Conservation (phyloP, 2,797 vertebrate genomes). For the Dipus sagitta region DNA sequence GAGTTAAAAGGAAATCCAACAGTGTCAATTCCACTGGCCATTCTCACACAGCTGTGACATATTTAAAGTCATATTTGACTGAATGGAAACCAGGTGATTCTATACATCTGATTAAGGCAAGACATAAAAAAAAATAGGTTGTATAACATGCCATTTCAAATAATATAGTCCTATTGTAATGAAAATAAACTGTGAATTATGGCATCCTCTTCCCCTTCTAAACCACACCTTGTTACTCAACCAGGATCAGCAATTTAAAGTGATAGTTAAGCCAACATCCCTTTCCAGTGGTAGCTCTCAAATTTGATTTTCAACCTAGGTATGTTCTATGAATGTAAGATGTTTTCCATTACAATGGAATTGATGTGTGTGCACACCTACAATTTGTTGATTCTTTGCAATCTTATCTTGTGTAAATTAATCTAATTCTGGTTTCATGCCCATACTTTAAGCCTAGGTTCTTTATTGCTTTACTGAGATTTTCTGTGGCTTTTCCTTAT, state of each 20-base stretch:
- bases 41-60: neutral
- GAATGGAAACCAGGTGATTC: neutral
- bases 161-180: neutral
- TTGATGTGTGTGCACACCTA: neutral
- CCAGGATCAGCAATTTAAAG: neutral
- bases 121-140: conserved; percentile 21
- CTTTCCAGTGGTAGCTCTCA: neutral
- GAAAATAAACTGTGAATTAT: neutral
- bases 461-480: neutral
- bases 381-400: neutral
- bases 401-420: neutral
- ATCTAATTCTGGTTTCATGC: neutral
- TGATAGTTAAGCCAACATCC: neutral
- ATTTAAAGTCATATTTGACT: conserved; percentile 18
- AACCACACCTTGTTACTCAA: neutral
- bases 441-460: neutral
- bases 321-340: neutral
- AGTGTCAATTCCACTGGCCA: neutral
- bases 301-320: neutral
- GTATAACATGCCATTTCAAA: neutral
- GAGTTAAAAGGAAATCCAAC: neutral
- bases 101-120: neutral
- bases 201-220: neutral
- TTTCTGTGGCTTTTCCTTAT: neutral
- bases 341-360: neutral